phyloP scores from a whole-genome alignment of 2,113 vertebrate genomes.

The Phalacrocorax brasilianus region DNA sequence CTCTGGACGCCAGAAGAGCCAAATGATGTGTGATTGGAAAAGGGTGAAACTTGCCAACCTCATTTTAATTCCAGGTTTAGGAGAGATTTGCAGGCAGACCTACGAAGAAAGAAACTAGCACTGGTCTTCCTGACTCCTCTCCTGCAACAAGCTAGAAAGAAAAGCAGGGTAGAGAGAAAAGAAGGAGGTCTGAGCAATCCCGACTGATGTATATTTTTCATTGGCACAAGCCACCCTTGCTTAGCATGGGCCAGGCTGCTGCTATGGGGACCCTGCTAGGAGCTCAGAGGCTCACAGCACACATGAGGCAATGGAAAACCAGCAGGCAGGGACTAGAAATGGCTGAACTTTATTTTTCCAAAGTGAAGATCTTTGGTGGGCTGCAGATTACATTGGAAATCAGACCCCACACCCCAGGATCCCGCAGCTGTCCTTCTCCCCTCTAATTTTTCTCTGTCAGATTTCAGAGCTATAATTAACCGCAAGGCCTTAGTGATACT shows the following conservation, averaged over 20 bases:
- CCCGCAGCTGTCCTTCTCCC: slow-evolving; percentile 86
- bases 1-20: not conserved
- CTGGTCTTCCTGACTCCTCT: not conserved
- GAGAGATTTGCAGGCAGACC: not conserved
- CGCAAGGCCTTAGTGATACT: slow-evolving; percentile 80
- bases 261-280: not conserved
- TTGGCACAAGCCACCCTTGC: slow-evolving; percentile 6
- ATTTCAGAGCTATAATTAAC: slow-evolving; percentile 89
- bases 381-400: slow-evolving; percentile 80
- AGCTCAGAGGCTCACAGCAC: not conserved
- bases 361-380: slow-evolving; percentile 62
- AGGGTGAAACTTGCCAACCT: not conserved
- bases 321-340: slow-evolving; percentile 47
- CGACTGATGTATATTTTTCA: slow-evolving; percentile 22
- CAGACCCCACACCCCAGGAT: slow-evolving; percentile 67
- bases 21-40: not conserved
- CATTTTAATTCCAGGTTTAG: not conserved
- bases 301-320: slow-evolving; percentile 73
- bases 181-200: not conserved
- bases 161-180: not conserved
- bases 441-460: slow-evolving; percentile 93
- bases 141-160: not conserved
- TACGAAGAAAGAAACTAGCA: not conserved
- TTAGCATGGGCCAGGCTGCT: slow-evolving; percentile 18
- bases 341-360: slow-evolving; percentile 67